These are phyloP conservation scores for Isaurus tuberculatus DNA, from an alignment of 92 coral and sea anemone genomes.

Conservation along the genomic window DNA sequence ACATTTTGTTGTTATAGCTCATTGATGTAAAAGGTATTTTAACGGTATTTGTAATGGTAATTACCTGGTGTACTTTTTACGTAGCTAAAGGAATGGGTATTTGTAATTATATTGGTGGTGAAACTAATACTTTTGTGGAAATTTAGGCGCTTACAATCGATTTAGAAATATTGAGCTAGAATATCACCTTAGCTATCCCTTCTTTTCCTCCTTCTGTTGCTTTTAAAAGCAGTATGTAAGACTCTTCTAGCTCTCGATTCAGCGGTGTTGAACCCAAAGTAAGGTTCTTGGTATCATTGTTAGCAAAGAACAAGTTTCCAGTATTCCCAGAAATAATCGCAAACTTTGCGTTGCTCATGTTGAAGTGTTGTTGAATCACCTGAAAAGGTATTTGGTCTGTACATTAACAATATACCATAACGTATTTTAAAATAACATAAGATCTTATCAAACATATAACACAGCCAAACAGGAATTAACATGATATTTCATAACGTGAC, in stretches of 20 bases:
- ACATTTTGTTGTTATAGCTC: too few relatives aligned
- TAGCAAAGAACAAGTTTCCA: constrained; percentile 14
- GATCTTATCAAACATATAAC: not conserved
- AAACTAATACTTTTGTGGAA: not conserved
- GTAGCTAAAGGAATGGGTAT: not conserved
- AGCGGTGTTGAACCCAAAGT: constrained; percentile 27
- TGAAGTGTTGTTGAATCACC: constrained; percentile 18
- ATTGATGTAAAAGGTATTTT: not conserved
- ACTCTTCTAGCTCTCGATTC: constrained; percentile 8
- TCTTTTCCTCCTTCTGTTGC: constrained; percentile 8
- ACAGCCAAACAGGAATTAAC: too few relatives aligned
- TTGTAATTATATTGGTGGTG: not conserved
- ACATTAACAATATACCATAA: not conserved
- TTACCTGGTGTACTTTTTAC: too few relatives aligned
- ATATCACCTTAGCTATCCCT: constrained; percentile 16
- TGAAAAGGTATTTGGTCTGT: not conserved
- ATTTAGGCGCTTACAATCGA: too few relatives aligned
- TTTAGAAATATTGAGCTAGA: not conserved
- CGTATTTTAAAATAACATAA: not conserved
- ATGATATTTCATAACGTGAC: too few relatives aligned
- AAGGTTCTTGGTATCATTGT: constrained; percentile 6
- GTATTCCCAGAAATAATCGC: constrained; percentile 28
- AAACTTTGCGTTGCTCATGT: constrained; percentile 22
- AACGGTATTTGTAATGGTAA: not conserved
- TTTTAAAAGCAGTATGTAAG: not conserved